Percentiles rank a stretch among this genome's conserved stretches.
These are phyloP conservation scores for Pteropus alecto DNA, from an alignment of 2,113 vertebrate genomes.

Conservation along the genomic window DNA sequence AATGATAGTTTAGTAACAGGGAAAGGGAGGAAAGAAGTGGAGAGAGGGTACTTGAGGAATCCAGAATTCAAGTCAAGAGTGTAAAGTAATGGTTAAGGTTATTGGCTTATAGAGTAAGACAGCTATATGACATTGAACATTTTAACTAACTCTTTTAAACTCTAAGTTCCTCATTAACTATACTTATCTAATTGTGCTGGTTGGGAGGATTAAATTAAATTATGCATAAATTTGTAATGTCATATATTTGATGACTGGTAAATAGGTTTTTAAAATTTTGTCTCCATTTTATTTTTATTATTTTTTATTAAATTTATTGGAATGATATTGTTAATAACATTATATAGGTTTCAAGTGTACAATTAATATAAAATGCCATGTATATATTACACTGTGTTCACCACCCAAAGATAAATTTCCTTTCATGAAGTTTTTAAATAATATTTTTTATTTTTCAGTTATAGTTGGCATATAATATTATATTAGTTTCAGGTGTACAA, in stretches of 20 bases:
- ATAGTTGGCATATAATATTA: too few relatives aligned
- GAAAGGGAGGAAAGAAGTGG: not conserved
- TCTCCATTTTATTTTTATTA: too few relatives aligned
- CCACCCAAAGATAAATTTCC: too few relatives aligned
- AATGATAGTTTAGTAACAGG: not conserved
- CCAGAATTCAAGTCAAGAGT: not conserved
- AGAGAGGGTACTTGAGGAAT: not conserved
- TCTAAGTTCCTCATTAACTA: not conserved
- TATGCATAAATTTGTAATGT: not conserved
- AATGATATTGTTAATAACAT: too few relatives aligned
- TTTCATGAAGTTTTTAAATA: too few relatives aligned
- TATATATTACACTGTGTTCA: too few relatives aligned
- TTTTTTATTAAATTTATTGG: too few relatives aligned
- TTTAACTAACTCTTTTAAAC: slow-evolving; percentile 1
- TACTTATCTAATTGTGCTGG: not conserved
- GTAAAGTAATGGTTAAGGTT: not conserved
- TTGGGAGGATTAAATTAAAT: not conserved
- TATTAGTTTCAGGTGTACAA: too few relatives aligned
- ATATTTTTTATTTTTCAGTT: too few relatives aligned
- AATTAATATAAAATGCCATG: too few relatives aligned
- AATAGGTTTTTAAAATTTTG: not conserved
- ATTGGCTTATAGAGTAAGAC: not conserved
- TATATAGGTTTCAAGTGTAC: too few relatives aligned
- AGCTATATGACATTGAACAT: not conserved
- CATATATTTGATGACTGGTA: not conserved